These are phyloP conservation scores for Deroplatys truncata DNA, from an alignment of 2,888 invertebrate genomes.

Conservation along the genomic window DNA sequence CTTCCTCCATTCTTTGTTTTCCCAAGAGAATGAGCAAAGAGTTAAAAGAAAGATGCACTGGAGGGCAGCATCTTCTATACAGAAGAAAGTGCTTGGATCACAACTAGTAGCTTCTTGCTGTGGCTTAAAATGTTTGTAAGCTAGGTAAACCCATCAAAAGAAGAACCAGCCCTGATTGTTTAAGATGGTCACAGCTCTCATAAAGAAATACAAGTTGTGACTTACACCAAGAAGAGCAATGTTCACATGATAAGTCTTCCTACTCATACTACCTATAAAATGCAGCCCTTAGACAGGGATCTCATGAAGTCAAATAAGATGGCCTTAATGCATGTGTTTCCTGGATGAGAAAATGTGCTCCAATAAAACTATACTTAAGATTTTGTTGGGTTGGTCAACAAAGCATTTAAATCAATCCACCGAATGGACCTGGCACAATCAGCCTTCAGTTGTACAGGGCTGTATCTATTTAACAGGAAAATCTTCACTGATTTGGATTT, in stretches of 20 bases:
- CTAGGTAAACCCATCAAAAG: too few relatives aligned
- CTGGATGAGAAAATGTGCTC: conserved; percentile 33
- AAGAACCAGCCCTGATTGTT: too few relatives aligned
- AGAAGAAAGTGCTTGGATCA: not conserved
- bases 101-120: too few relatives aligned
- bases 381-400: conserved; percentile 28
- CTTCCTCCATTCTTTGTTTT: too few relatives aligned
- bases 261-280: conserved; percentile 31
- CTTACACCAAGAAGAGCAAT: conserved; percentile 15
- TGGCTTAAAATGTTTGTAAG: too few relatives aligned
- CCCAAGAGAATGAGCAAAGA: too few relatives aligned
- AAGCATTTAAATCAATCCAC: conserved; percentile 29
- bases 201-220: too few relatives aligned
- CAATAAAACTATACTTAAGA: conserved; percentile 32
- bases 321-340: conserved; percentile 18
- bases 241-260: conserved; percentile 35
- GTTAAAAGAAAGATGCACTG: not conserved
- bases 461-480: not conserved
- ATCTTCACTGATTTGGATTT: conserved; percentile 20
- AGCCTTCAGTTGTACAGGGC: conserved; percentile 12
- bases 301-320: conserved; percentile 12
- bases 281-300: conserved; percentile 29
- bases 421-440: conserved; percentile 25
- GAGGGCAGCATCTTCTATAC: not conserved
- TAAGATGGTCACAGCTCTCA: too few relatives aligned